Percentiles rank a stretch among this genome's conserved stretches.
Evolutionary conservation across 2,797 vertebrate genomes (phyloP).

Genomic region (Tolypeutes matacus): DNA sequence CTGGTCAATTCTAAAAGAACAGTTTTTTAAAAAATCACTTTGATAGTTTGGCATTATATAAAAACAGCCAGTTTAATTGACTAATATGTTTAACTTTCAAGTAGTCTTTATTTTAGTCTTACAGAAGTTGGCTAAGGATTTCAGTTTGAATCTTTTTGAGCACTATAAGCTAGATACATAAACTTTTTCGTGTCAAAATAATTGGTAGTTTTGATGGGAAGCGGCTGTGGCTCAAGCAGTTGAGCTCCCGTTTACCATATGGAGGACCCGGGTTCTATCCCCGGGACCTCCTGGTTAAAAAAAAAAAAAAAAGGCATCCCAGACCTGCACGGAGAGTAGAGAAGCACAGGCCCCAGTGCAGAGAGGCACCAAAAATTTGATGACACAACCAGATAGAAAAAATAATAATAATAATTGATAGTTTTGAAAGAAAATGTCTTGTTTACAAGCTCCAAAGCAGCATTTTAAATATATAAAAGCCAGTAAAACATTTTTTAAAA

Average conservation of each 20-base stretch:
- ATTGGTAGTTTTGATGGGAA: neutral
- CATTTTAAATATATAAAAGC: neutral
- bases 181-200: constrained; percentile 38
- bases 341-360: no score
- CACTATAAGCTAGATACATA: neutral
- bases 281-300: no score
- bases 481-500: neutral
- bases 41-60: constrained; percentile 21
- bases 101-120: constrained; percentile 51
- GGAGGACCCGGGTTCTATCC: no score
- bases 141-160: constrained; percentile 46
- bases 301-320: no score
- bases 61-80: constrained; percentile 37
- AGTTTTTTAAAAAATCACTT: neutral
- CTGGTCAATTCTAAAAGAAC: neutral
- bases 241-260: no score
- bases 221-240: no score
- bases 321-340: no score
- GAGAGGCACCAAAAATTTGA: no score
- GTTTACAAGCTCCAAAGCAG: constrained; percentile 24
- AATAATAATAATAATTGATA: neutral
- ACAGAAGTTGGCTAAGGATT: constrained; percentile 26
- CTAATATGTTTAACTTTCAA: constrained; percentile 14
- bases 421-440: constrained; percentile 58
- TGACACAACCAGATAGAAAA: no score